These are phyloP conservation scores for Thomomys bottae DNA, from an alignment of 2,113 vertebrate species.

Conservation along the genomic window DNA sequence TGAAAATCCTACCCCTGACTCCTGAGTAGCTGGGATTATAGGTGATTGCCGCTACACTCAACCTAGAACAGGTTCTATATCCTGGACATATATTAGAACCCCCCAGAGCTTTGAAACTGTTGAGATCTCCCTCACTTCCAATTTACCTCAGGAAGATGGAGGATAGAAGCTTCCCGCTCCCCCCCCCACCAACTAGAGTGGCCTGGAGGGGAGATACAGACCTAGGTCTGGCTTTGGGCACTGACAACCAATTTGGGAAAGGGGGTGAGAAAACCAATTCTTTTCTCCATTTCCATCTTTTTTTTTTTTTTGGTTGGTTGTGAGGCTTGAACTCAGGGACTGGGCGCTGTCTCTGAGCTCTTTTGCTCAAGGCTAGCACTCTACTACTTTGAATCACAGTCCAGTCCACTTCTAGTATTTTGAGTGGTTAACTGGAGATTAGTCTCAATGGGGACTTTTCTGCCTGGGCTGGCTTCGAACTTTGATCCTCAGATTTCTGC, in stretches of 20 bases:
- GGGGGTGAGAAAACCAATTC: background rate
- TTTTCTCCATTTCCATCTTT: background rate
- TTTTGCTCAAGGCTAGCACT: background rate
- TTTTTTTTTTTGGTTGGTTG: background rate
- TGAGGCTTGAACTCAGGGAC: too few species aligned
- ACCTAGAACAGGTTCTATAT: background rate
- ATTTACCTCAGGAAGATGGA: background rate
- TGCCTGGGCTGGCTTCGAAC: too few species aligned
- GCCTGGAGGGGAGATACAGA: background rate
- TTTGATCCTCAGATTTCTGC: too few species aligned
- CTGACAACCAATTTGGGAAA: background rate
- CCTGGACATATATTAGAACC: background rate
- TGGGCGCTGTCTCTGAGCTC: background rate
- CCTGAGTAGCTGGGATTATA: too few species aligned
- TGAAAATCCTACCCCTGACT: too few species aligned
- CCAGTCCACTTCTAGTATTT: background rate
- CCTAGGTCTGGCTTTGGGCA: background rate
- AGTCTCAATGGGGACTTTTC: too few species aligned
- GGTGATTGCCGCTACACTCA: too few species aligned
- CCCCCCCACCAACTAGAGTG: background rate
- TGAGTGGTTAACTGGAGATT: too few species aligned
- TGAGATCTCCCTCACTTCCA: background rate
- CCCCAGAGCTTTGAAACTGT: background rate
- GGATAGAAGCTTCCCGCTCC: background rate
- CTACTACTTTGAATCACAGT: background rate